These are phyloP conservation scores for Rhyzopertha dominica DNA, from an alignment of 1,140 invertebrate genomes.

Conservation along the genomic window DNA sequence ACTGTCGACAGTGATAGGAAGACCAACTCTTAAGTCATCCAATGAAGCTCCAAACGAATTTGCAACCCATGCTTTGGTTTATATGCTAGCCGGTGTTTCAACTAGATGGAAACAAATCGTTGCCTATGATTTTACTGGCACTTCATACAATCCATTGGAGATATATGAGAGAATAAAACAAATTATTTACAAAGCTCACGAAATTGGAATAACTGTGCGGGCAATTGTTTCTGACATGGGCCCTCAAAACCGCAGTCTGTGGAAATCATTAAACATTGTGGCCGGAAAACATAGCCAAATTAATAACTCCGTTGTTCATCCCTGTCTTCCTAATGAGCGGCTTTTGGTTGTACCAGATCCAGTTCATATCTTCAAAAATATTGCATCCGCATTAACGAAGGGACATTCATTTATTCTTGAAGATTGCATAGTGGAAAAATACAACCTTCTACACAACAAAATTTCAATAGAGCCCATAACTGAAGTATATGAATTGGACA, in stretches of 20 bases:
- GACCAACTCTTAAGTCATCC: constrained; percentile 3
- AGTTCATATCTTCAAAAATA: constrained; percentile 18
- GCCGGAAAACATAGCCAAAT: constrained; percentile 2
- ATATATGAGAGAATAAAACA: not conserved
- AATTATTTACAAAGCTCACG: not conserved
- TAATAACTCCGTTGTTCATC: constrained; percentile 6
- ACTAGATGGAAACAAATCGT: constrained; percentile 12
- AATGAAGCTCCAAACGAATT: not conserved
- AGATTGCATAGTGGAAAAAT: constrained; percentile 5
- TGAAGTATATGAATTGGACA: constrained; percentile 1
- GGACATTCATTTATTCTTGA: not conserved
- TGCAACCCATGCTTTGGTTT: constrained; percentile 15
- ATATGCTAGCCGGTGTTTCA: constrained; percentile 9
- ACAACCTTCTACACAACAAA: constrained; percentile 1
- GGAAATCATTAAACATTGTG: constrained; percentile 1
- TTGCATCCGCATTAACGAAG: constrained; percentile 3
- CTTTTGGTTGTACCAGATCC: constrained; percentile 12
- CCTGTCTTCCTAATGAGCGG: constrained; percentile 1
- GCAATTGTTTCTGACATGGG: constrained; percentile 7
- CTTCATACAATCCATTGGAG: constrained; percentile 5
- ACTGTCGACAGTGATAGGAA: not conserved
- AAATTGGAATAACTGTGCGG: not conserved
- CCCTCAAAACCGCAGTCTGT: constrained; percentile 11
- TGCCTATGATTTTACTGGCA: constrained; percentile 8
- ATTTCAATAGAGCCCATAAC: not conserved